Percentiles rank a stretch among this genome's conserved stretches.
Conservation (phyloP, 2,113 vertebrate genomes). For the Machaerirhynchus nigripectus region DNA sequence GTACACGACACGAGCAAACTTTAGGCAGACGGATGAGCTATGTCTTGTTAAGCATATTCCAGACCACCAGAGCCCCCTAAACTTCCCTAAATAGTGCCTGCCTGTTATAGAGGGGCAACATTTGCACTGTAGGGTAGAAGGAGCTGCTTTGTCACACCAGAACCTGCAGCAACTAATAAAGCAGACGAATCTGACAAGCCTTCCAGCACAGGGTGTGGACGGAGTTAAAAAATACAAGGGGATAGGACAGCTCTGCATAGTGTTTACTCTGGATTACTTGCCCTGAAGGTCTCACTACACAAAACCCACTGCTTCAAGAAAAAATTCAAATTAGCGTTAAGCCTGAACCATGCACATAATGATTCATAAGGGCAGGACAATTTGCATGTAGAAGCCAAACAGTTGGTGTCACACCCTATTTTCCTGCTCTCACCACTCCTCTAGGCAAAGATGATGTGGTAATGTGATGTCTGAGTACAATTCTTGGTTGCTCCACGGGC, state of each 20-base stretch:
- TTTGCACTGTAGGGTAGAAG: neutral
- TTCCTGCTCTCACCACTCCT: neutral
- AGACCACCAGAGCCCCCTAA: neutral
- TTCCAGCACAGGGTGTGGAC: neutral
- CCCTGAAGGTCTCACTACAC: slow-evolving; percentile 36
- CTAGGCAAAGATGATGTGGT: neutral
- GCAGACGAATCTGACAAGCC: neutral
- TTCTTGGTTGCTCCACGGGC: neutral
- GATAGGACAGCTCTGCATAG: neutral
- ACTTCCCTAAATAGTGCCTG: neutral
- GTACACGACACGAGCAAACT: neutral
- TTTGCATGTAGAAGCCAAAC: slow-evolving; percentile 33
- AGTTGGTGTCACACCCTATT: neutral
- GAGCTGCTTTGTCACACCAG: neutral
- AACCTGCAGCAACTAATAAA: neutral
- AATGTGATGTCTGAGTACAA: neutral
- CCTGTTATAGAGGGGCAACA: neutral
- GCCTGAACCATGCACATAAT: slow-evolving; percentile 9
- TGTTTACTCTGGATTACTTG: slow-evolving; percentile 16
- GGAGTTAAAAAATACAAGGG: neutral
- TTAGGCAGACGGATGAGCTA: neutral
- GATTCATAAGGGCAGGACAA: slow-evolving; percentile 27
- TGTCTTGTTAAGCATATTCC: neutral
- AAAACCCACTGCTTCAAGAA: slow-evolving; percentile 48
- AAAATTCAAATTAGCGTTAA: slow-evolving; percentile 24